Evolutionary conservation across 1,140 invertebrate species (phyloP), one percentile per base, ranked within the genome.

Genomic region (Pomacea maculata): DNA sequence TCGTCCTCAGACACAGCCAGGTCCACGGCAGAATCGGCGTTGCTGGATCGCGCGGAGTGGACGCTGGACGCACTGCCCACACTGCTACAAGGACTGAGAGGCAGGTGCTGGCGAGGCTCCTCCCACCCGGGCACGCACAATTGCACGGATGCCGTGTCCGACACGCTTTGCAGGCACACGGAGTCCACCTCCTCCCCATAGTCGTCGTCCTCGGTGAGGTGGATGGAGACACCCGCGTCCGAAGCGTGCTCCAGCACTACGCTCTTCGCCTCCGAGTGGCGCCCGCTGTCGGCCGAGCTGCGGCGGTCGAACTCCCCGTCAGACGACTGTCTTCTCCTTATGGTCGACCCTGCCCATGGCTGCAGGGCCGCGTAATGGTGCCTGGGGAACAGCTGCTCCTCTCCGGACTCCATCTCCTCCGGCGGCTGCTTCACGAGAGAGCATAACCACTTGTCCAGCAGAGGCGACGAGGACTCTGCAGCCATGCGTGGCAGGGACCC

Each of bases 1-100:
- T 84, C 83, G 63, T 84, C 83, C 25, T 84, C 83, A 5, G 83
- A 77, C 12, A 80, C 68, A 1, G 80, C 71, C 68, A 84, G 63
- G 79, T 84, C 83, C 57, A 84, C 83, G 21, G 83, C 83, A 5
- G 83, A 84, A 75, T 84, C 83, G 7, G 83, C 75, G 61, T 82
- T 84, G 79, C 83, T 84, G 71, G 83, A 84, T 21, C 72, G 63
- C n/a, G 61, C 64, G 17, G 82, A 83, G n/a, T 71, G 34, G 67
- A 72, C 63, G 76, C 83, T 84, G 76, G 29, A n/a, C n/a, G 61
- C 70, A 64, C 82, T 83, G 75, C 78, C 78, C 45, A 80, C 19
- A 73, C 83, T 84, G 75, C 77, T 84, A 21, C 83, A 71, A 15
- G 80, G 83, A 19, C 78, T 80, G 8, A 82, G 67, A 2, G 75